Conservation (phyloP, 2,113 vertebrate genomes). For the Pterocles gutturalis region DNA sequence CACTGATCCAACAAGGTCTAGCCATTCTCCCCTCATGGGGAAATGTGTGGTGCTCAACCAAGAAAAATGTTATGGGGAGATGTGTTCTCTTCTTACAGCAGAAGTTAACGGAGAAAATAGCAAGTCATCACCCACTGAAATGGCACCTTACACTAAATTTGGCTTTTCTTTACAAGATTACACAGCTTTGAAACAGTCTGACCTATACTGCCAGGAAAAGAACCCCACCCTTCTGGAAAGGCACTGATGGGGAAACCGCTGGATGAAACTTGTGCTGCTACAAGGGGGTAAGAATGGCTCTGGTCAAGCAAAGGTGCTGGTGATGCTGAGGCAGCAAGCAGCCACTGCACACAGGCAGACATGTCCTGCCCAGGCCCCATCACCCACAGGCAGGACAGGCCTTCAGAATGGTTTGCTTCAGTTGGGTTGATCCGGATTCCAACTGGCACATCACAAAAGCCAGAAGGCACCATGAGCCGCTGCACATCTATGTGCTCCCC, state of each 20-base stretch:
- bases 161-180: not conserved
- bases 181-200: not conserved
- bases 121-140: not conserved
- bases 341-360: not conserved
- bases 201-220: not conserved
- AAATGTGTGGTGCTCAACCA: not conserved
- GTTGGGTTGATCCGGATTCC: not conserved
- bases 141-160: not conserved
- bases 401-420: not conserved
- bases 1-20: not conserved
- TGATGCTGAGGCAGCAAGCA: not conserved
- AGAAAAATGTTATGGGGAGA: not conserved
- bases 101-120: not conserved
- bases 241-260: not conserved
- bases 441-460: not conserved
- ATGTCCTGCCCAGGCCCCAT: not conserved
- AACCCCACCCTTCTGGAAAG: not conserved
- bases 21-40: not conserved
- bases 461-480: not conserved
- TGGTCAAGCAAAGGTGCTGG: not conserved
- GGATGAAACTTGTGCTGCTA: not conserved
- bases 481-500: not conserved
- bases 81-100: not conserved
- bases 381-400: not conserved
- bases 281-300: not conserved